Evolutionary conservation across 2,888 invertebrate genomes (phyloP).

Genomic region (Autographa gamma): DNA sequence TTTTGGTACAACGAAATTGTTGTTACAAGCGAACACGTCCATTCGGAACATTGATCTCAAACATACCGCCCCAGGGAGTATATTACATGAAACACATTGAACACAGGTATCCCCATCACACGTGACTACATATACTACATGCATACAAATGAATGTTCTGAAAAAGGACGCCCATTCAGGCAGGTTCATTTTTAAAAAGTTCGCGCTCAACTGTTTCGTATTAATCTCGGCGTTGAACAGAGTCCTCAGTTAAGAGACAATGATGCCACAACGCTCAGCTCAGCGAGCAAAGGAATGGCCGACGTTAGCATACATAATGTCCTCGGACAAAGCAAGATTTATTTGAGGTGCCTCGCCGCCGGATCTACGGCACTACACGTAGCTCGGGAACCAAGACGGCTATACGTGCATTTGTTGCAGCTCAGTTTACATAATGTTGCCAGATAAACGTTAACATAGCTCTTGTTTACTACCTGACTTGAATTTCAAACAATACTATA

Average conservation of each 20-base stretch:
- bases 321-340: constrained; percentile 82
- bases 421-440: constrained; percentile 44
- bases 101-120: background rate
- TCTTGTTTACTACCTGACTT: constrained; percentile 37
- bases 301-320: constrained; percentile 80
- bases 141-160: constrained; percentile 21
- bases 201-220: constrained; percentile 31
- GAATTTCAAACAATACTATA: constrained; percentile 38
- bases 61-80: constrained; percentile 36
- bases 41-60: constrained; percentile 31
- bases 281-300: constrained; percentile 66
- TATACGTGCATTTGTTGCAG: constrained; percentile 55
- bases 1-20: constrained; percentile 12
- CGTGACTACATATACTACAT: background rate
- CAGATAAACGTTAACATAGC: constrained; percentile 47
- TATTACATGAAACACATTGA: constrained; percentile 18
- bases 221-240: constrained; percentile 38
- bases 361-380: constrained; percentile 62
- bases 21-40: constrained; percentile 23
- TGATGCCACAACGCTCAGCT: constrained; percentile 53
- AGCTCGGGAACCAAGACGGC: constrained; percentile 56
- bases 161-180: constrained; percentile 25
- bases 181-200: constrained; percentile 44
- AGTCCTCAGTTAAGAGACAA: constrained; percentile 47
- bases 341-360: constrained; percentile 70